Evolutionary conservation across 1,140 invertebrate genomes (phyloP).

Genomic region (Calephelis nemesis): DNA sequence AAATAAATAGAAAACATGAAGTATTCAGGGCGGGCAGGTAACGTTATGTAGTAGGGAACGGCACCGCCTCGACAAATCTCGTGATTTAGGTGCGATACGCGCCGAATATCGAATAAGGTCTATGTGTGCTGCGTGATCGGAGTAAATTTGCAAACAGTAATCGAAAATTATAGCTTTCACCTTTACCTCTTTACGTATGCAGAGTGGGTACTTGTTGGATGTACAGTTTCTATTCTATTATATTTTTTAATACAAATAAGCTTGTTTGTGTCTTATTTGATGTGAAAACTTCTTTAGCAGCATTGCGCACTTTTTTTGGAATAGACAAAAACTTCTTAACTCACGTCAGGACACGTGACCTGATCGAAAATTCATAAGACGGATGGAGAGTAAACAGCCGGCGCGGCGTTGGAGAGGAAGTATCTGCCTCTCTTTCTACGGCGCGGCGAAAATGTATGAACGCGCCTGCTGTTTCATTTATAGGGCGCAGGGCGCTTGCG

Average conservation of each 20-base stretch:
- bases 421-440: no score
- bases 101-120: slow-evolving; percentile 67
- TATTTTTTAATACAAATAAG: background rate
- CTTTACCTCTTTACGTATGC: slow-evolving; percentile 32
- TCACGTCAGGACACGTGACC: no score
- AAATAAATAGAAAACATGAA: slow-evolving; percentile 74
- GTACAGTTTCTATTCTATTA: background rate
- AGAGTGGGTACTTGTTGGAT: background rate
- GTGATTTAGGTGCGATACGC: slow-evolving; percentile 74
- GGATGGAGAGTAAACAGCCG: no score
- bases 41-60: slow-evolving; percentile 66
- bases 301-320: no score
- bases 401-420: no score
- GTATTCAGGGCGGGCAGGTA: slow-evolving; percentile 72
- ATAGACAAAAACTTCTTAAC: no score
- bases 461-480: no score
- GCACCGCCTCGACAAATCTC: slow-evolving; percentile 63
- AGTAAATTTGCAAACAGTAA: slow-evolving; percentile 67
- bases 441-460: no score
- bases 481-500: no score
- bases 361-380: no score
- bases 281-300: no score
- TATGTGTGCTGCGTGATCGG: slow-evolving; percentile 69
- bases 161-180: slow-evolving; percentile 68
- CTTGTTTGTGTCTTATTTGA: no score